phyloP scores from a whole-genome alignment of 2,113 vertebrate genomes.

The Heterocephalus glaber region DNA sequence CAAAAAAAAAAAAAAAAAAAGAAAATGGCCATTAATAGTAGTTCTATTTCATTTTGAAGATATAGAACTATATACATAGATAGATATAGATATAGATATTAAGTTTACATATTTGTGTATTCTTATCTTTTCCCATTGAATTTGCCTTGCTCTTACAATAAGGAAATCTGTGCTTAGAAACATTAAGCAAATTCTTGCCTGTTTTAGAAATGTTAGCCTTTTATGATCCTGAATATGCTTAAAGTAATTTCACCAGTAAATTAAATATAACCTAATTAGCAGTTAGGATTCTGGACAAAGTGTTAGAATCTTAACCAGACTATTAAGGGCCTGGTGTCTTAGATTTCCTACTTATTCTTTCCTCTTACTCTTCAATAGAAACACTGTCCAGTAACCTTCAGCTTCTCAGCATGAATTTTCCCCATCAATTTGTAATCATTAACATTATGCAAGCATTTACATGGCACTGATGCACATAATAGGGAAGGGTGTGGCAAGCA shows the following conservation, averaged over 20 bases:
- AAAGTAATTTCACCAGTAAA: slow-evolving; percentile 36
- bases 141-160: background rate
- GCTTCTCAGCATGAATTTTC: slow-evolving; percentile 32
- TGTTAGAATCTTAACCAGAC: slow-evolving; percentile 26
- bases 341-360: background rate
- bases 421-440: background rate
- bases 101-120: background rate
- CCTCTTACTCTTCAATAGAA: background rate
- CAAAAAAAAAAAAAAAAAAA: too few relatives aligned
- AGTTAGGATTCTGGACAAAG: slow-evolving; percentile 29
- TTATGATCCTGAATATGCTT: background rate
- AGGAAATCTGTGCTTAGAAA: slow-evolving; percentile 54
- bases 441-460: background rate
- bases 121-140: slow-evolving; percentile 39
- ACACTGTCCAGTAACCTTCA: background rate
- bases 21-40: background rate
- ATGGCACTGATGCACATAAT: background rate
- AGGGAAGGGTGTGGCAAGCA: background rate
- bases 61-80: background rate
- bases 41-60: slow-evolving; percentile 7
- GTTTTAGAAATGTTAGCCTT: background rate
- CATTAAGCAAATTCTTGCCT: background rate
- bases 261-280: background rate
- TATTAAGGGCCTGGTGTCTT: background rate
- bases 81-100: too few relatives aligned